Conservation (phyloP, 2,113 vertebrate genomes). For the Dasypus novemcinctus region DNA sequence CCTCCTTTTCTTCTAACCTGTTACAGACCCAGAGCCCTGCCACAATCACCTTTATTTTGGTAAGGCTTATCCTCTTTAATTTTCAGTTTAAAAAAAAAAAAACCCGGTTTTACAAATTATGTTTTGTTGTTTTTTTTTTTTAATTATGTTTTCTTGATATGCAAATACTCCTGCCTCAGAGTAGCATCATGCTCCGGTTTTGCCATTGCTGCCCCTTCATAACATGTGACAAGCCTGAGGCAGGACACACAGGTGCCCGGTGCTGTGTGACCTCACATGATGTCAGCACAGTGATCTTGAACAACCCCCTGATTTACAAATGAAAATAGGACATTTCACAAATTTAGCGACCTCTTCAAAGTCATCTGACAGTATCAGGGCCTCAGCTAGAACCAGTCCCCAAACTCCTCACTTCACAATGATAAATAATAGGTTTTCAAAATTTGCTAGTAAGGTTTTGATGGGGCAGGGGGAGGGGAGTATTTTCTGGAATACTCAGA, state of each 20-base stretch:
- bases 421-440: not conserved
- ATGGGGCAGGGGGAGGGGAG: not conserved
- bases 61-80: not conserved
- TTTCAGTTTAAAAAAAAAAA: not conserved
- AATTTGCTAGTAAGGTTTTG: not conserved
- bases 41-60: not conserved
- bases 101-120: not conserved
- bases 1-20: not conserved
- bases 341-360: not conserved
- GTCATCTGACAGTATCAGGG: not conserved
- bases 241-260: not conserved
- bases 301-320: not conserved
- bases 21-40: not conserved
- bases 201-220: not conserved
- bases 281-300: not conserved
- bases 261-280: fast-evolving
- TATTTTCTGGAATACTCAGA: not conserved
- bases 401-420: not conserved
- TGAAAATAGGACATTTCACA: not conserved
- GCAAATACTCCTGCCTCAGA: no score
- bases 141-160: not conserved
- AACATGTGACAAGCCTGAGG: not conserved
- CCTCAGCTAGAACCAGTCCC: not conserved
- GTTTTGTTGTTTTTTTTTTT: no score
- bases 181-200: not conserved